Conservation (phyloP, 2,888 invertebrate species). For the Meganola albula region DNA sequence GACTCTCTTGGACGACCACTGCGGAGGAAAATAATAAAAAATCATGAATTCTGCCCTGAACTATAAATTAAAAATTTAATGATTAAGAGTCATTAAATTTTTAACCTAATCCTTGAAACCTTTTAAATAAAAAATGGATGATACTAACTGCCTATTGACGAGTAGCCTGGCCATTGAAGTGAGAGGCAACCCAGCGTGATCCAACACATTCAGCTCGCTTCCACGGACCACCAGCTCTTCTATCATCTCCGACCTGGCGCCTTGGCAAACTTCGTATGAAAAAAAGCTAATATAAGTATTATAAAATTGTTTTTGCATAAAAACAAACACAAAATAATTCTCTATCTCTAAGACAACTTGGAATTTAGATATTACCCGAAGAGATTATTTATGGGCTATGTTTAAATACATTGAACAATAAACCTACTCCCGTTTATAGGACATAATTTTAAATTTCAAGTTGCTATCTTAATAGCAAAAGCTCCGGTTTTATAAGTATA, state of each 20-base stretch:
- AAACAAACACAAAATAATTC: no score
- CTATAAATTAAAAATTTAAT: no score
- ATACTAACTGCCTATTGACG: slow-evolving; percentile 44
- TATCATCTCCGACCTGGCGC: slow-evolving; percentile 52
- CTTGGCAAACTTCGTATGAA: slow-evolving; percentile 56
- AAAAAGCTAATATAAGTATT: neutral
- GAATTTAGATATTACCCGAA: no score
- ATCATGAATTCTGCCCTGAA: neutral
- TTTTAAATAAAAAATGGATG: neutral
- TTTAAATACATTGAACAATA: no score
- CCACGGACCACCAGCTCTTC: slow-evolving; percentile 61
- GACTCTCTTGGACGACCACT: slow-evolving; percentile 56
- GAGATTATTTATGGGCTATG: no score
- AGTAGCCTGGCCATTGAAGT: slow-evolving; percentile 48
- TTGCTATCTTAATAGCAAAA: no score
- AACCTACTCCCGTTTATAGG: no score
- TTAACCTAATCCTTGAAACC: neutral
- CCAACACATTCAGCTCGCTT: slow-evolving; percentile 45
- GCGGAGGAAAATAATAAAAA: slow-evolving; percentile 6
- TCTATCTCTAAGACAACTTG: no score
- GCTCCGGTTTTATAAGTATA: no score
- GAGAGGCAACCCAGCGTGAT: slow-evolving; percentile 51
- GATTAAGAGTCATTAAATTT: no score
- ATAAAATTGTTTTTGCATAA: neutral
- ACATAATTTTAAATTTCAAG: no score